Evolutionary conservation across 2,797 vertebrate genomes (phyloP).

Genomic region (Helicolenus hilgendorfi): DNA sequence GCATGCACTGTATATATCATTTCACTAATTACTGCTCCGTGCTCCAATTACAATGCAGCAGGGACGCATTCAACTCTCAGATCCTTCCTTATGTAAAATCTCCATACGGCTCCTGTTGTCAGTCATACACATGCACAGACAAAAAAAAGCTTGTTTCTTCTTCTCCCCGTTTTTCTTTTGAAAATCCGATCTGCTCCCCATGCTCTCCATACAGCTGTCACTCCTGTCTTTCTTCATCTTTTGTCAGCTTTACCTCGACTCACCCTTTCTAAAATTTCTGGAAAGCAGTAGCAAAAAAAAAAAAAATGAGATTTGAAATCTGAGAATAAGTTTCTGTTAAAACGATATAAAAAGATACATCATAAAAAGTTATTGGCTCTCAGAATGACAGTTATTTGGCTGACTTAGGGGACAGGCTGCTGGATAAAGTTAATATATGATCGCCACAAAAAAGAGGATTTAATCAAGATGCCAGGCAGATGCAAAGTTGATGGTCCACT

Average conservation of each 20-base stretch:
- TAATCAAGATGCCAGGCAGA: conserved; percentile 52
- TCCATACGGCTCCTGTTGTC: conserved; percentile 53
- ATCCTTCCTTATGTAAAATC: conserved; percentile 63
- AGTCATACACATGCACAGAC: conserved; percentile 54
- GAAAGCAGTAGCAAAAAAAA: conserved; percentile 37
- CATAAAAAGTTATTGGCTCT: conserved; percentile 28
- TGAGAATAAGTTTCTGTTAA: conserved; percentile 26
- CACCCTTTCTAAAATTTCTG: conserved; percentile 48
- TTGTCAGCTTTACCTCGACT: conserved; percentile 49
- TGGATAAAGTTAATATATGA: conserved; percentile 28
- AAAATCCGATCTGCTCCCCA: conserved; percentile 50
- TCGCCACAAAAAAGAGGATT: conserved; percentile 33
- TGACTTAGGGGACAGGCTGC: conserved; percentile 31
- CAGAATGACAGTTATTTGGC: conserved; percentile 20
- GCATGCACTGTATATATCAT: conserved; percentile 78
- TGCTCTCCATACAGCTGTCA: conserved; percentile 61
- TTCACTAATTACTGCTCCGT: conserved; percentile 79
- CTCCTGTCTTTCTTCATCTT: conserved; percentile 50
- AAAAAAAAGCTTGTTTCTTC: conserved; percentile 21
- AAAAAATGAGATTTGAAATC: conserved; percentile 40
- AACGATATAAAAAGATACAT: not conserved
- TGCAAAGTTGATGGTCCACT: conserved; percentile 36
- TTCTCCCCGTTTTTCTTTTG: conserved; percentile 36
- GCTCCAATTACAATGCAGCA: conserved; percentile 79
- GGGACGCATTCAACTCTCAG: conserved; percentile 70